Conservation (phyloP, 2,113 vertebrate species). For the Ciconia boyciana region DNA sequence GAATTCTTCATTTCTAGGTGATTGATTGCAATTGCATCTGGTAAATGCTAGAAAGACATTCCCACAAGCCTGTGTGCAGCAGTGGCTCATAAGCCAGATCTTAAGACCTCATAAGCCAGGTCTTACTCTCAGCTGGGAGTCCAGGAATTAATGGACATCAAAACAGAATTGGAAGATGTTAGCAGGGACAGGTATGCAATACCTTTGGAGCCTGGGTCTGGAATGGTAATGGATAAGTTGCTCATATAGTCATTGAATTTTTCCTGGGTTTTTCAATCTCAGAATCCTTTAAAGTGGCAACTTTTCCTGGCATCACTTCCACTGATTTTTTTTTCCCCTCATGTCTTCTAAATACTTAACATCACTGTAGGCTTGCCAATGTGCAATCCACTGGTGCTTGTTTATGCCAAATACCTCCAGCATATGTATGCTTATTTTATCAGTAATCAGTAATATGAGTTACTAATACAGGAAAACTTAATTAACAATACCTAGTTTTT, state of each 20-base stretch:
- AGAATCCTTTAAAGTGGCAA: not conserved
- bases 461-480: not conserved
- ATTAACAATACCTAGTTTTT: not conserved
- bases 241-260: not conserved
- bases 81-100: not conserved
- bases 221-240: not conserved
- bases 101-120: not conserved
- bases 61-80: not conserved
- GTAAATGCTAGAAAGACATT: not conserved
- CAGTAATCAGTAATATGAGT: not conserved
- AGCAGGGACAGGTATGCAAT: not conserved
- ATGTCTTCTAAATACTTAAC: not conserved
- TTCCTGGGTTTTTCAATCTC: not conserved
- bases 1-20: conserved; percentile 1
- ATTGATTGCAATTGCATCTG: not conserved
- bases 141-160: not conserved
- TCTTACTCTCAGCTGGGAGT: not conserved
- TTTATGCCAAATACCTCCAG: conserved; percentile 21
- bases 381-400: not conserved
- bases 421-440: not conserved
- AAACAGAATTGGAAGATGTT: not conserved
- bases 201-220: not conserved
- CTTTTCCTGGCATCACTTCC: not conserved
- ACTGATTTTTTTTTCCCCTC: not conserved
- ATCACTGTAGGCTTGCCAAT: not conserved